Conservation (phyloP, 2,888 invertebrate species). For the Scotopteryx bipunctaria region DNA sequence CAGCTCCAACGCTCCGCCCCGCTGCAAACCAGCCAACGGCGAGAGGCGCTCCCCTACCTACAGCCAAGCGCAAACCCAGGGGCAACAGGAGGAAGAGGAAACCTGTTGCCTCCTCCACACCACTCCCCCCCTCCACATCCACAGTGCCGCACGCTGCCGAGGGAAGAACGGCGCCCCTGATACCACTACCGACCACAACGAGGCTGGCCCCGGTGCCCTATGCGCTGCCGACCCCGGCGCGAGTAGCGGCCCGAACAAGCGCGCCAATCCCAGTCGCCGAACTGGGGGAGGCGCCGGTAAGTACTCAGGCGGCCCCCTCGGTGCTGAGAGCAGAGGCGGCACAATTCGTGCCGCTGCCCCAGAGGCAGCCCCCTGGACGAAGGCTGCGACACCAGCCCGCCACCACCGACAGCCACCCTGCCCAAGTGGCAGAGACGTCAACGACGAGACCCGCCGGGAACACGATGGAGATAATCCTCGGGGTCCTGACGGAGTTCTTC, state of each 20-base stretch:
- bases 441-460: background rate
- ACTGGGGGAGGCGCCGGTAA: no score
- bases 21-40: background rate
- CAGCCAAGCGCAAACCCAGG: background rate
- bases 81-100: background rate
- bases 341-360: background rate
- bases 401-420: background rate
- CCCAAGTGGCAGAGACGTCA: background rate
- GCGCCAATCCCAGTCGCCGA: no score
- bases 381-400: background rate
- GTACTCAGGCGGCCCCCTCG: no score
- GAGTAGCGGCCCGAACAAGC: background rate
- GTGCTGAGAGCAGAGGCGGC: background rate
- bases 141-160: background rate
- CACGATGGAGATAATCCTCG: background rate
- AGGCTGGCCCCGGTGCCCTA: no score
- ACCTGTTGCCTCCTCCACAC: background rate
- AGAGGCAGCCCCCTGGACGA: background rate
- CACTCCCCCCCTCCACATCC: background rate
- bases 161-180: background rate
- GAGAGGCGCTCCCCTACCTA: background rate
- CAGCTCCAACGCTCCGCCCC: background rate
- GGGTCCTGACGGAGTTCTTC: background rate
- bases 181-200: no score
- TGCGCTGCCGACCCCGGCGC: background rate